Conservation (phyloP, 1,140 invertebrate genomes). For the Platyscapa corneri region DNA sequence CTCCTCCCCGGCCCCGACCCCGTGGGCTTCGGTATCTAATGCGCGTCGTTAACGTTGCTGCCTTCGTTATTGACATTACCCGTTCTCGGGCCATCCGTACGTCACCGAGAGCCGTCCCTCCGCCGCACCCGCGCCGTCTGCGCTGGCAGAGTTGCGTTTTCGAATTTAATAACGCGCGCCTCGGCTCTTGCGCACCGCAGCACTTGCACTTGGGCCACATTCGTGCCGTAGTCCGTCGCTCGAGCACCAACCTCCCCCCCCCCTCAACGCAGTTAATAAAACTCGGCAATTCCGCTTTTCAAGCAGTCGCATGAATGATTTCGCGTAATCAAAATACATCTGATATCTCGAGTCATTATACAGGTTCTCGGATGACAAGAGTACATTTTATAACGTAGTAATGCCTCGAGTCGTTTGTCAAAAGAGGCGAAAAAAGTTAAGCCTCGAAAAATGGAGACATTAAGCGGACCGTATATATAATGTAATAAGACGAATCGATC, state of each 20-base stretch:
- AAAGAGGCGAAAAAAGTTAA: background rate
- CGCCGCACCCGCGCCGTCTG: no score
- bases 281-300: background rate
- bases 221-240: no score
- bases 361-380: background rate
- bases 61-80: background rate
- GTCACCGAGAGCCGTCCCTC: no score
- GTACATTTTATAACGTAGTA: constrained; percentile 4
- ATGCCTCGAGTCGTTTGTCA: background rate
- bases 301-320: background rate
- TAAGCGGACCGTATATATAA: constrained; percentile 8
- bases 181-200: no score
- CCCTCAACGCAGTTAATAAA: background rate
- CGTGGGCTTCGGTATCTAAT: background rate
- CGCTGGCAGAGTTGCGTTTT: no score
- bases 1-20: no score
- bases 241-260: no score
- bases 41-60: background rate
- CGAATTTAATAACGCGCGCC: background rate
- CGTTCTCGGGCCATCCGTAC: no score
- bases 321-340: background rate
- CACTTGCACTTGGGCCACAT: background rate
- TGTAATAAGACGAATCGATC: constrained; percentile 24
- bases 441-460: constrained; percentile 17
- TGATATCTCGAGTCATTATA: background rate